phyloP scores from a whole-genome alignment of 2,113 vertebrate species.

The Kryptolebias marmoratus region DNA sequence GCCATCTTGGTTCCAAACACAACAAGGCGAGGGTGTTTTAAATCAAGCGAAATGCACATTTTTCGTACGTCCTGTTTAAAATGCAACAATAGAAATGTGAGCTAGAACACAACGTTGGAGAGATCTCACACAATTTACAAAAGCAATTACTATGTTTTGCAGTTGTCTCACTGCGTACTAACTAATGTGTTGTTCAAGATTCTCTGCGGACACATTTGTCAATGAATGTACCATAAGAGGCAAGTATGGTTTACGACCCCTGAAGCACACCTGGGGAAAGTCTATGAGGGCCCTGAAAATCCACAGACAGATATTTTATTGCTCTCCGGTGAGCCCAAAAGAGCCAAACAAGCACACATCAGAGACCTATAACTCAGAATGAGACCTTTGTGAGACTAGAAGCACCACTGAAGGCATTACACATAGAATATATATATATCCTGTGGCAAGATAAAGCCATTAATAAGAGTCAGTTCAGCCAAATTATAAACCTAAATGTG shows the following conservation, averaged over 20 bases:
- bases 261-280: constrained; percentile 76
- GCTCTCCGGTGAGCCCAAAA: constrained; percentile 73
- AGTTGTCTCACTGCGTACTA: constrained; percentile 12
- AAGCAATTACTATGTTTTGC: constrained; percentile 5
- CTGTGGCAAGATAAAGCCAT: constrained; percentile 51
- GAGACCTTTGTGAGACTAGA: constrained; percentile 69
- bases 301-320: constrained; percentile 77
- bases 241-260: constrained; percentile 70
- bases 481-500: constrained; percentile 15
- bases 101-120: background rate
- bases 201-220: constrained; percentile 49
- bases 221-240: constrained; percentile 41
- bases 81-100: background rate
- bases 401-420: constrained; percentile 45
- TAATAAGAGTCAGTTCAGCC: constrained; percentile 38
- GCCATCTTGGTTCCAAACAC: constrained; percentile 50
- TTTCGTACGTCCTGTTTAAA: constrained; percentile 4
- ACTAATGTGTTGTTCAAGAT: constrained; percentile 37
- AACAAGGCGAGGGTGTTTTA: constrained; percentile 51
- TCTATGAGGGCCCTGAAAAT: constrained; percentile 72
- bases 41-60: constrained; percentile 34
- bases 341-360: constrained; percentile 80
- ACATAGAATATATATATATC: constrained; percentile 44
- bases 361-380: constrained; percentile 80
- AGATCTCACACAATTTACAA: background rate